Conservation (phyloP, 1,140 invertebrate species). For the Cydia splendana region DNA sequence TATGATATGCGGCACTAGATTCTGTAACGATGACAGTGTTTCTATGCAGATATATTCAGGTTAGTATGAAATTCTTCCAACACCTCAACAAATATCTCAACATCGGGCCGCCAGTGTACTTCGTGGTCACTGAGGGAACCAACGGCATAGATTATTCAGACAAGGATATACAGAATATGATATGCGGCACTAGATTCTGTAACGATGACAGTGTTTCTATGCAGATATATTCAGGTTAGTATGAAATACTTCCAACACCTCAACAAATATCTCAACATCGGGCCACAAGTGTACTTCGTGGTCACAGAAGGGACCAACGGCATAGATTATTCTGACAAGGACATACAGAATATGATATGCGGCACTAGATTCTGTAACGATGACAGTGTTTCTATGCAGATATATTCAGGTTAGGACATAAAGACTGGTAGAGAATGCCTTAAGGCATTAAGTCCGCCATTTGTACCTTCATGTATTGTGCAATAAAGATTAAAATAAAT, state of each 20-base stretch:
- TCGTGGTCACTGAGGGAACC: conserved; percentile 93
- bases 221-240: conserved; percentile 87
- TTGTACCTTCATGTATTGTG: too few relatives aligned
- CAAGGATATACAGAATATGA: conserved; percentile 87
- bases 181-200: conserved; percentile 92
- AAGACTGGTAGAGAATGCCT: too few relatives aligned
- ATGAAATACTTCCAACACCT: conserved; percentile 75
- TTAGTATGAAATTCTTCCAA: conserved; percentile 40
- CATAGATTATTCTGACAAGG: conserved; percentile 87
- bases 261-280: conserved; percentile 94
- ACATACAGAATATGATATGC: conserved; percentile 93
- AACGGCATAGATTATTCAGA: conserved; percentile 90
- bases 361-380: conserved; percentile 88
- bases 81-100: conserved; percentile 92
- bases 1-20: conserved; percentile 89
- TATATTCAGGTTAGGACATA: conserved; percentile 88
- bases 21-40: conserved; percentile 91
- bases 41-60: conserved; percentile 90
- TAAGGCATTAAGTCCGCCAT: too few relatives aligned
- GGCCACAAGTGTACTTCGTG: conserved; percentile 98
- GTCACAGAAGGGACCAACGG: conserved; percentile 90
- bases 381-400: conserved; percentile 91
- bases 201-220: conserved; percentile 89
- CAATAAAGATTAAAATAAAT: too few relatives aligned
- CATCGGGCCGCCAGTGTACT: conserved; percentile 98